These are phyloP conservation scores for Ictalurus punctatus DNA, from an alignment of 2,113 vertebrate genomes.

Conservation along the genomic window DNA sequence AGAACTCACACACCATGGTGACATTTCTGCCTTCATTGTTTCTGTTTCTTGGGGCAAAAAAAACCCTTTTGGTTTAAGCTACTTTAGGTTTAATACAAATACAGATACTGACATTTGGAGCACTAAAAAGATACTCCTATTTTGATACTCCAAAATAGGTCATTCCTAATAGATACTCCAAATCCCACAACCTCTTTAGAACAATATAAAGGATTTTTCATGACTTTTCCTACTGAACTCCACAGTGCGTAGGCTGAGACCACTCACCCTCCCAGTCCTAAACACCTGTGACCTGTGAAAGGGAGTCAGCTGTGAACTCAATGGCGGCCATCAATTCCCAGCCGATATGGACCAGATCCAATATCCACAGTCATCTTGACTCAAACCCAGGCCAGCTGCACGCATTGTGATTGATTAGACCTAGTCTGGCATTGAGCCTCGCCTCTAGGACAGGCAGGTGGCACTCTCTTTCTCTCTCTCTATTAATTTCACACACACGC, in stretches of 20 bases:
- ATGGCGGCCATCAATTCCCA: slow-evolving; percentile 38
- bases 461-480: background rate
- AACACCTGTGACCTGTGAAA: slow-evolving; percentile 51
- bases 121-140: background rate
- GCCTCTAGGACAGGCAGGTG: slow-evolving; percentile 40
- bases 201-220: background rate
- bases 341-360: slow-evolving; percentile 47
- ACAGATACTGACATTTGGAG: background rate
- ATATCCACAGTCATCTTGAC: slow-evolving; percentile 53
- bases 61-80: background rate
- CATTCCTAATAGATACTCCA: too few species aligned
- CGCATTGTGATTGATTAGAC: slow-evolving; percentile 49
- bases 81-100: background rate
- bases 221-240: slow-evolving; percentile 3
- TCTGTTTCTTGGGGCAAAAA: background rate
- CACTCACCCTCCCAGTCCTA: background rate
- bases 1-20: background rate
- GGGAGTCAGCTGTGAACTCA: slow-evolving; percentile 6
- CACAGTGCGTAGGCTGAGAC: background rate
- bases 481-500: background rate
- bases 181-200: background rate
- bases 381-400: slow-evolving; percentile 49
- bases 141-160: too few species aligned
- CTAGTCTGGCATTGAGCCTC: slow-evolving; percentile 23
- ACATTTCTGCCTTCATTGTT: background rate